Evolutionary conservation across 1,140 invertebrate genomes (phyloP).

Genomic region (Drosophila rhopaloa): DNA sequence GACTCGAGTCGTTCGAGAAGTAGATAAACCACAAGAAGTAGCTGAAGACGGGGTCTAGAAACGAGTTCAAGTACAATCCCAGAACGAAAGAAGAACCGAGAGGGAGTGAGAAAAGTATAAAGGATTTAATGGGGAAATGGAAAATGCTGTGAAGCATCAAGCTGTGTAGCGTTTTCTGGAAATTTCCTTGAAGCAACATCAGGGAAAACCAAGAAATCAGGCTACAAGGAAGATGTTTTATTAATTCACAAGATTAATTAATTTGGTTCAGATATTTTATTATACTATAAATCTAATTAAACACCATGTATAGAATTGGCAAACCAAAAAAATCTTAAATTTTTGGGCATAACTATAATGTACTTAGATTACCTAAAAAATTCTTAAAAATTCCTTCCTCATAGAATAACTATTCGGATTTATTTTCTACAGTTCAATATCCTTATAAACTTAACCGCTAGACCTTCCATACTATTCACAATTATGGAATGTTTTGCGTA

Average conservation of each 20-base stretch:
- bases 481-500: slow-evolving; percentile 2
- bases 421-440: neutral
- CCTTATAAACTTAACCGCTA: neutral
- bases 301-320: too few relatives aligned
- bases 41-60: slow-evolving; percentile 35
- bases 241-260: too few relatives aligned
- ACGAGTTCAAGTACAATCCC: slow-evolving; percentile 68
- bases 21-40: slow-evolving; percentile 23
- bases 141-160: slow-evolving; percentile 23
- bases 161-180: slow-evolving; percentile 29
- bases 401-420: neutral
- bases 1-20: slow-evolving; percentile 25
- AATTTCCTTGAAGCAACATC: slow-evolving; percentile 20
- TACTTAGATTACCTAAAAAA: too few relatives aligned
- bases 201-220: neutral
- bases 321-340: too few relatives aligned
- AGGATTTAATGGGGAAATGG: slow-evolving; percentile 14
- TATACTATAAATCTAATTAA: too few relatives aligned
- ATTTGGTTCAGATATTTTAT: too few relatives aligned
- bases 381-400: too few relatives aligned
- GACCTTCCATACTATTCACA: neutral
- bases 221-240: neutral
- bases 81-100: slow-evolving; percentile 18
- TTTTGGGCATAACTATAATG: too few relatives aligned
- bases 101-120: slow-evolving; percentile 8